Evolutionary conservation across 1,140 invertebrate species (phyloP), one percentile per base, ranked within the genome.

Genomic region (Plutomurus gul): DNA sequence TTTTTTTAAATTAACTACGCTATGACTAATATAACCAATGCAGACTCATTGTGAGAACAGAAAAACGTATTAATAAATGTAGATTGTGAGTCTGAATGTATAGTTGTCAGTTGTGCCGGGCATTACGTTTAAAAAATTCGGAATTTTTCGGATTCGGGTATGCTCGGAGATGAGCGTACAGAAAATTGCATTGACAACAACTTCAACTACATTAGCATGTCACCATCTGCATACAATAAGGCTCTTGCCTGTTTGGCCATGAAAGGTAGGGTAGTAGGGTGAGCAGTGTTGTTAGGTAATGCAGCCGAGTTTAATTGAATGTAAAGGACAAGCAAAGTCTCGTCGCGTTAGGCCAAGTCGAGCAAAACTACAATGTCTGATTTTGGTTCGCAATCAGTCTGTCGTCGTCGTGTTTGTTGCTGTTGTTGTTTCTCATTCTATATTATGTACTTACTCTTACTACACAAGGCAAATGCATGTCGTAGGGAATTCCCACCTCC

Each of bases 101-200:
- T n/a, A n/a, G n/a, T n/a, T n/a, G n/a, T n/a, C 1, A 7, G 7
- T 49, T n/a, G 7, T 6, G 1, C 10, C 16, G 8, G 22, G 22
- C 30, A 30, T 27, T 33, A 33, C 36, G 56, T 30, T 30, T 33
- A 27, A 16, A n/a, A 16, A 8, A 7, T 65, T 65, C 56, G 56
- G 56, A 18, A 33, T 65, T 33, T 65, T 65, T 65, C 56, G 27
- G 56, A 30, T n/a, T 65, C 13, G 56, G 56, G 7, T 3, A 0
- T 11, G 16, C 16, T 65, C 56, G 25, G 56, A 33, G 56, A 65
- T 65, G 56, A 65, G 56, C 56, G 30, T 33, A 65, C 18, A 65
- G n/a, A 65, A 65, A 65, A 65, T 65, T 65, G 30, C 56, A 65
- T n/a, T 65, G 56, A 65, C 56, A 65, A 65, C 56, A 30, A 65